phyloP scores from a whole-genome alignment of 2,797 vertebrate genomes.

The Picus viridis region DNA sequence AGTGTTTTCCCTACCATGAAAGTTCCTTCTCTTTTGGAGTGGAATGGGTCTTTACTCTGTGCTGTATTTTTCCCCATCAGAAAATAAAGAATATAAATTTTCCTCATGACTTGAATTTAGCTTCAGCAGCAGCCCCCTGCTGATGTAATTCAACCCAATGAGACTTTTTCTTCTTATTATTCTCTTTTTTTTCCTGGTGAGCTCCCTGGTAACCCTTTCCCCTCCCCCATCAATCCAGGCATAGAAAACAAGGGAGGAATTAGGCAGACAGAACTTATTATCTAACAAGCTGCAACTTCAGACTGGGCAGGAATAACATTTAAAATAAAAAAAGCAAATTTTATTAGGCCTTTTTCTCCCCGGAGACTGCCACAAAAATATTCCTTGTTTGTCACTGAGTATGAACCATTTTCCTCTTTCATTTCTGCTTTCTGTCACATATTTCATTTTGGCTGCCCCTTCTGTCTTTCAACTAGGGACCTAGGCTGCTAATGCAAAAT shows the following conservation, averaged over 20 bases:
- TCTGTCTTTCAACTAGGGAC: conserved; percentile 36
- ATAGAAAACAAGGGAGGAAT: conserved; percentile 38
- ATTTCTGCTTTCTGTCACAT: conserved; percentile 52
- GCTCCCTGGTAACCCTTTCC: not conserved
- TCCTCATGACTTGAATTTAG: conserved; percentile 61
- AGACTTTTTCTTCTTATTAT: not conserved
- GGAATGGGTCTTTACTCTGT: conserved; percentile 1
- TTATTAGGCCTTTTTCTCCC: conserved; percentile 39
- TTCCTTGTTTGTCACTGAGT: conserved; percentile 39
- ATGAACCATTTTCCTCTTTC: conserved; percentile 52
- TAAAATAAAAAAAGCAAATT: conserved; percentile 51
- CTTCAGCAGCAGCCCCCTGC: conserved; percentile 55
- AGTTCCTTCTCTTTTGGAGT: conserved; percentile 4
- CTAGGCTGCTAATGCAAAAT: conserved; percentile 25
- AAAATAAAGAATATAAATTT: conserved; percentile 62
- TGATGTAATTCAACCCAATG: conserved; percentile 33
- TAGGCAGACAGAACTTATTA: conserved; percentile 23
- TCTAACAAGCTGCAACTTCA: conserved; percentile 33
- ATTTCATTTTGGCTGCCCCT: conserved; percentile 64
- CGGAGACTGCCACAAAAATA: conserved; percentile 43
- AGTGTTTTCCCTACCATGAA: not conserved
- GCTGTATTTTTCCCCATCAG: conserved; percentile 4
- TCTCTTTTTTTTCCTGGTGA: not conserved
- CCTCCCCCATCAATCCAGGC: not conserved
- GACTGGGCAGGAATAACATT: conserved; percentile 25